Evolutionary conservation across 2,888 invertebrate genomes (phyloP).

Genomic region (Eilema griseolum): DNA sequence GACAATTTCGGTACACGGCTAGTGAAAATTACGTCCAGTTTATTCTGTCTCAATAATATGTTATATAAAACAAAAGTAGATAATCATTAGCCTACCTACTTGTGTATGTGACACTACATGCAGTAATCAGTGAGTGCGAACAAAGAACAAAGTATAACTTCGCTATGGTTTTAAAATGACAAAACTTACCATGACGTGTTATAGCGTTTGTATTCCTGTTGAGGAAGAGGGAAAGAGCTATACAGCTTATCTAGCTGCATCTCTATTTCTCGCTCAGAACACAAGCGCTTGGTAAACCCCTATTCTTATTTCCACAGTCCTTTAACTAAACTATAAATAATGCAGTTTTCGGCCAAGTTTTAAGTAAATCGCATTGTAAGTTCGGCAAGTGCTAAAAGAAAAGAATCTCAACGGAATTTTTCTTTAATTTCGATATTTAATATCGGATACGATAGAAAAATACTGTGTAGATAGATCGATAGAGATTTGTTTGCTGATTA

Average conservation of each 20-base stretch:
- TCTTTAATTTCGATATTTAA: not conserved
- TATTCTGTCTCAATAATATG: not conserved
- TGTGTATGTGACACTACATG: no score
- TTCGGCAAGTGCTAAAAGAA: not conserved
- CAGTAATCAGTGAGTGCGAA: no score
- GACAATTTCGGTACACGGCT: not conserved
- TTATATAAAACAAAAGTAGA: not conserved
- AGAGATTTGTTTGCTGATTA: slow-evolving; percentile 1
- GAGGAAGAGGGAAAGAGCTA: no score
- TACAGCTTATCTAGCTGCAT: no score
- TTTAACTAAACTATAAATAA: not conserved
- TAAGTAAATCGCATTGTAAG: not conserved
- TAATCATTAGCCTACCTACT: no score
- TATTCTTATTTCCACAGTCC: not conserved
- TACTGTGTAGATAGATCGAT: not conserved
- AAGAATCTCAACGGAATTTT: slow-evolving; percentile 2
- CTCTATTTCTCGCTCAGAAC: no score
- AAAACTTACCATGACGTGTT: no score
- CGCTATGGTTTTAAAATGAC: no score
- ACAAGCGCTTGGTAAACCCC: no score
- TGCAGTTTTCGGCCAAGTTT: not conserved
- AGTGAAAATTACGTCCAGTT: not conserved
- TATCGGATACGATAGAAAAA: not conserved
- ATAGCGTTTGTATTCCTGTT: no score
- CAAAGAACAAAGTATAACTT: no score